Evolutionary conservation across 1,140 invertebrate genomes (phyloP).

Genomic region (Amphibalanus amphitrite): DNA sequence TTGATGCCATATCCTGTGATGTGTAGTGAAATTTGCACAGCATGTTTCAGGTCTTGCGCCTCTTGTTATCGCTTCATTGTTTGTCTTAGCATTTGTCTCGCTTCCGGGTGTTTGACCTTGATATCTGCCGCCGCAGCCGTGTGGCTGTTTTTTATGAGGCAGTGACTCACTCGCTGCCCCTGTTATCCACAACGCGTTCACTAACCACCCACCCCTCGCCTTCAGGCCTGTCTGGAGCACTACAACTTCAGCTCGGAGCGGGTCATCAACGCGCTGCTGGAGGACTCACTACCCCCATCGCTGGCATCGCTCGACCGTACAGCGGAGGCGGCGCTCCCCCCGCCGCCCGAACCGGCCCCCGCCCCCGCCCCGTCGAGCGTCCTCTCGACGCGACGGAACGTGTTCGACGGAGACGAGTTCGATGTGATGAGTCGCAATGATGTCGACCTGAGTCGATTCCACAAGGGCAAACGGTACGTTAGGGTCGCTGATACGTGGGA

Average conservation of each 20-base stretch:
- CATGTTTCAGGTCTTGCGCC: no score
- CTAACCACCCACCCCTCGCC: no score
- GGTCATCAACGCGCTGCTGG: slow-evolving; percentile 62
- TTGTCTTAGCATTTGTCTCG: no score
- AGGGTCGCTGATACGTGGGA: no score
- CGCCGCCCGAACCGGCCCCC: background rate
- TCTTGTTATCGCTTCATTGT: no score
- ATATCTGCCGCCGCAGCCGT: no score
- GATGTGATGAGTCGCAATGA: slow-evolving; percentile 39
- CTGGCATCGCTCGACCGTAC: slow-evolving; percentile 31
- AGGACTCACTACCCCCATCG: slow-evolving; percentile 41
- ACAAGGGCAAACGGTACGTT: slow-evolving; percentile 31
- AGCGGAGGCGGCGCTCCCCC: background rate
- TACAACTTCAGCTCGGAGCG: slow-evolving; percentile 49
- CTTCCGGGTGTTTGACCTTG: no score
- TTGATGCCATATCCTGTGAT: no score
- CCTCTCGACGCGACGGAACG: slow-evolving; percentile 35
- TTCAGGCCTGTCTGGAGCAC: slow-evolving; percentile 44
- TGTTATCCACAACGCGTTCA: no score
- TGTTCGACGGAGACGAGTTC: slow-evolving; percentile 59
- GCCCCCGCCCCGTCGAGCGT: background rate
- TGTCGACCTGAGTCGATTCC: slow-evolving; percentile 52
- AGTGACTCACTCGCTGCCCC: no score
- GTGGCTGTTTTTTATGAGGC: no score
- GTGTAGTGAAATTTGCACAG: no score